Evolutionary conservation across 1,140 invertebrate genomes (phyloP).

Genomic region (Thrips palmi): DNA sequence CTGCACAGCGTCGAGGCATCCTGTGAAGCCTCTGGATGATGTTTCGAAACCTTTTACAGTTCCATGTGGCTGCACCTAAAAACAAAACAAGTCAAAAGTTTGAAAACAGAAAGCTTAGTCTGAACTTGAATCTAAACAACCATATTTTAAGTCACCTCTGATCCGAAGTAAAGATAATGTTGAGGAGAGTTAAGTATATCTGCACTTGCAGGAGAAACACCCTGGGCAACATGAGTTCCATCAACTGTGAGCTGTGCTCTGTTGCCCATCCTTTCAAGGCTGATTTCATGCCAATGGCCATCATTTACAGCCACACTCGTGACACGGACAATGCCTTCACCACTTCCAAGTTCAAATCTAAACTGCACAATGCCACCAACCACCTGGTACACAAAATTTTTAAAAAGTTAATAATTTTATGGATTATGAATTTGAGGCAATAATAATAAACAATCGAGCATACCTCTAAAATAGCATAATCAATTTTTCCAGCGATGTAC

Average conservation of each 20-base stretch:
- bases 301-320: conserved; percentile 58
- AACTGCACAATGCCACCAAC: conserved; percentile 71
- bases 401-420: conserved; percentile 2
- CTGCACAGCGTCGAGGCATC: conserved; percentile 77
- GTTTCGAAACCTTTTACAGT: conserved; percentile 47
- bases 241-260: conserved; percentile 62
- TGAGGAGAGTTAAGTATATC: conserved; percentile 73
- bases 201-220: conserved; percentile 59
- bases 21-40: conserved; percentile 64
- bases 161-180: conserved; percentile 69
- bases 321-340: conserved; percentile 68
- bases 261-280: conserved; percentile 60
- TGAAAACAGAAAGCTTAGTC: too few species aligned
- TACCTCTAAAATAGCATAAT: conserved; percentile 79
- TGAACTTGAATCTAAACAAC: too few species aligned
- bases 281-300: conserved; percentile 77
- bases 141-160: conserved; percentile 30
- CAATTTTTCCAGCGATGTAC: conserved; percentile 66
- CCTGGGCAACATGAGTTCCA: conserved; percentile 52
- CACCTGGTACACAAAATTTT: conserved; percentile 26
- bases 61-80: conserved; percentile 37
- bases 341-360: conserved; percentile 76
- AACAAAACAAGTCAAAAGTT: background rate
- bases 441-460: background rate
- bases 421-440: conserved; percentile 1